A percentile compares a stretch with the other conserved stretches of the same genome.
These are phyloP conservation scores for Paedocypris sp. DNA, from an alignment of 2,113 vertebrate species.

Conservation along the genomic window DNA sequence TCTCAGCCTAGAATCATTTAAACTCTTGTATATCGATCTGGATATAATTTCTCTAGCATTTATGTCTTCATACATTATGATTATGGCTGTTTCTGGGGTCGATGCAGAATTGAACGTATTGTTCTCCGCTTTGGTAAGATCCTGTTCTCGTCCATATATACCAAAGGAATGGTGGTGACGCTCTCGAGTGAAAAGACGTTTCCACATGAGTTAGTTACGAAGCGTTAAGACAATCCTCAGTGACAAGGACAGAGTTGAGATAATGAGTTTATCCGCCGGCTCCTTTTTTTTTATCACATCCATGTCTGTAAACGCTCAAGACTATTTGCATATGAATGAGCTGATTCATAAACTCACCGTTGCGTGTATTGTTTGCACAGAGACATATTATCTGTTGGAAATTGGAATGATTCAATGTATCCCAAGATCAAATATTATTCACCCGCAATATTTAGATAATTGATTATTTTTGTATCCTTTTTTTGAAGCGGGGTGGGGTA, in stretches of 20 bases:
- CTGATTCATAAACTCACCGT: neutral
- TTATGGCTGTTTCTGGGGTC: neutral
- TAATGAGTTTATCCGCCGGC: constrained; percentile 9
- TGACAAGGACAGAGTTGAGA: constrained; percentile 8
- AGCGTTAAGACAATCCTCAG: neutral
- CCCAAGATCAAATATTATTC: neutral
- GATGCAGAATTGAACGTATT: too few species aligned
- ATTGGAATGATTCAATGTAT: neutral
- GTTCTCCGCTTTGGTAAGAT: too few species aligned
- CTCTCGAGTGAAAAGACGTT: neutral
- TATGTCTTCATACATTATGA: neutral
- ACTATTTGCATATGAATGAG: constrained; percentile 13
- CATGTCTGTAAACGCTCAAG: neutral
- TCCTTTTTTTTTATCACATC: constrained; percentile 11
- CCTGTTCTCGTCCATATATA: too few species aligned
- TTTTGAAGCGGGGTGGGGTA: too few species aligned
- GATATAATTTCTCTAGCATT: constrained; percentile 1
- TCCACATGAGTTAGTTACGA: constrained; percentile 11
- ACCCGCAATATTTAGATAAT: neutral
- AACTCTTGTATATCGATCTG: neutral
- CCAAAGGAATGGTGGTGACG: too few species aligned
- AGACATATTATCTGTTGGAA: neutral
- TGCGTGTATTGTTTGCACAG: neutral
- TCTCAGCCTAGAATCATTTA: too few species aligned
- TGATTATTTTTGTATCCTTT: neutral